A percentile compares a stretch with the other conserved stretches of the same genome.
These are phyloP conservation scores for Pterocles gutturalis DNA, from an alignment of 2,113 vertebrate genomes.

Conservation along the genomic window DNA sequence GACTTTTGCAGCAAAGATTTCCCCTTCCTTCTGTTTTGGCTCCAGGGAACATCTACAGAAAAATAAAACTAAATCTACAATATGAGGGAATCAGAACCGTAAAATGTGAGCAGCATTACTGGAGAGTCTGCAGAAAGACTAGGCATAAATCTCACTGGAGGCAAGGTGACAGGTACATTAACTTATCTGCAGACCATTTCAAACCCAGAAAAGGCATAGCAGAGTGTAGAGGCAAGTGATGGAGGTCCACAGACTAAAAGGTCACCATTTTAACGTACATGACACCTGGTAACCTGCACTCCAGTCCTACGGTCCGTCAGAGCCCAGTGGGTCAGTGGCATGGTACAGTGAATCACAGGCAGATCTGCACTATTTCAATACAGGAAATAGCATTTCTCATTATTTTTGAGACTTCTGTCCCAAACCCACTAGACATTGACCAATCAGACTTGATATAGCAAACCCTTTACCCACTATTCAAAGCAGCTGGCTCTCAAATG, in stretches of 20 bases:
- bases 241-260: not conserved
- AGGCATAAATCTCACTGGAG: slow-evolving; percentile 27
- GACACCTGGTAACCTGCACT: not conserved
- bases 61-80: slow-evolving; percentile 50
- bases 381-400: not conserved
- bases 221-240: not conserved
- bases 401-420: not conserved
- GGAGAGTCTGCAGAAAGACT: not conserved
- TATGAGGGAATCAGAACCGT: not conserved
- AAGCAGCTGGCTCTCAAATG: not conserved
- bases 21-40: slow-evolving; percentile 50
- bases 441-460: not conserved
- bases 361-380: not conserved
- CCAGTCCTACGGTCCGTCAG: not conserved
- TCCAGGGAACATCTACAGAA: slow-evolving; percentile 20
- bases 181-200: slow-evolving; percentile 14
- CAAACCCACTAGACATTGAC: not conserved
- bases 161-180: slow-evolving; percentile 4
- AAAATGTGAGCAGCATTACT: slow-evolving; percentile 25
- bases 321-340: not conserved
- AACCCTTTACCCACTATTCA: not conserved
- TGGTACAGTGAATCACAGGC: too few relatives aligned
- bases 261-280: not conserved
- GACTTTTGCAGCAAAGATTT: slow-evolving; percentile 14
- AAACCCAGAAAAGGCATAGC: slow-evolving; percentile 2